These are phyloP conservation scores for Macrotrachela quadricornifera DNA, from an alignment of 1,140 invertebrate genomes.

Conservation along the genomic window DNA sequence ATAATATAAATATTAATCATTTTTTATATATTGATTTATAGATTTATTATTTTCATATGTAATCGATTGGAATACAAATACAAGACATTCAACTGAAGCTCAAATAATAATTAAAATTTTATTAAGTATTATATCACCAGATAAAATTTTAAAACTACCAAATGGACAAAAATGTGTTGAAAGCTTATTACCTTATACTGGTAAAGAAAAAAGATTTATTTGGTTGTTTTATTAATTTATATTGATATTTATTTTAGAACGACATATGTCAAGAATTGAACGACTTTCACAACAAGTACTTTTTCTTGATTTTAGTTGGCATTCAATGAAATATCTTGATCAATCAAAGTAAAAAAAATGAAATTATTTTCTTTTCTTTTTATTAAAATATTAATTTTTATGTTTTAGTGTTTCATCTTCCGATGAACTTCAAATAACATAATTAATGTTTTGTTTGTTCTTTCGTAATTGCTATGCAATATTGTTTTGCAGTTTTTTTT, in stretches of 20 bases:
- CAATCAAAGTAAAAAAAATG: too few species aligned
- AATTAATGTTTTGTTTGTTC: conserved; percentile 8
- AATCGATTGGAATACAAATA: conserved; percentile 68
- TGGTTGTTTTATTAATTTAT: background rate
- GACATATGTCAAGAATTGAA: conserved; percentile 35
- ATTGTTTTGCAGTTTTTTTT: too few species aligned
- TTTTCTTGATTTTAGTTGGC: conserved; percentile 45
- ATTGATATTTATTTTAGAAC: conserved; percentile 10
- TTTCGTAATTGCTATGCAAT: background rate
- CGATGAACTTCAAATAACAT: background rate
- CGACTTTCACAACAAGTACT: conserved; percentile 51
- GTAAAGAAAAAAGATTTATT: background rate
- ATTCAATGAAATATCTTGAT: conserved; percentile 17
- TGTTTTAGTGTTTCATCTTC: background rate
- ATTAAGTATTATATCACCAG: conserved; percentile 34
- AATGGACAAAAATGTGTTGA: conserved; percentile 4
- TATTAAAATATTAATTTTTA: too few species aligned
- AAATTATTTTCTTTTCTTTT: too few species aligned
- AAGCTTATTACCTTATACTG: conserved; percentile 5
- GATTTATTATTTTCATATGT: conserved; percentile 48
- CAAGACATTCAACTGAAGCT: conserved; percentile 53
- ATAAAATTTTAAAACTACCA: conserved; percentile 36
- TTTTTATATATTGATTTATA: conserved; percentile 9
- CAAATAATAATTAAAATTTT: conserved; percentile 56
- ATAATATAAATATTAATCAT: background rate